These are phyloP conservation scores for Drosophila orosa DNA, from an alignment of 1,140 invertebrate genomes.

Conservation along the genomic window DNA sequence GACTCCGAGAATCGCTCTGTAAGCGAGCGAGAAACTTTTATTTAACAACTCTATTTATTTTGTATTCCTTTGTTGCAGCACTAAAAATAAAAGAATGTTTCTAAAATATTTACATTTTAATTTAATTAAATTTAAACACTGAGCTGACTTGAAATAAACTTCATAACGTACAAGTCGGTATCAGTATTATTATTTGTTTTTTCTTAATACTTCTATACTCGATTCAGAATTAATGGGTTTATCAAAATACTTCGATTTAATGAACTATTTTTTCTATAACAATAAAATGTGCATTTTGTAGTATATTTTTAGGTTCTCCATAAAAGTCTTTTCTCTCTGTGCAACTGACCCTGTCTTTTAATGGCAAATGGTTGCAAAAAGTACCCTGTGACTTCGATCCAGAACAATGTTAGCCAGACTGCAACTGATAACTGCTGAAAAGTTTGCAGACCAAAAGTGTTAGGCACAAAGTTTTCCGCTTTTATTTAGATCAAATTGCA, in stretches of 20 bases:
- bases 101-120: neutral
- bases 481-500: constrained; percentile 52
- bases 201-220: neutral
- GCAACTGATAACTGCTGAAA: constrained; percentile 51
- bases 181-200: neutral
- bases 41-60: constrained; percentile 58
- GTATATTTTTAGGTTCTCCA: neutral
- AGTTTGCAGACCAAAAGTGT: constrained; percentile 45
- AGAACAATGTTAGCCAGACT: constrained; percentile 31
- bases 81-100: neutral
- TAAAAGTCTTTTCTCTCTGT: constrained; percentile 8
- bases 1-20: constrained; percentile 23
- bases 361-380: constrained; percentile 57
- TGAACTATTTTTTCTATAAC: neutral
- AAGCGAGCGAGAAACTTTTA: constrained; percentile 57
- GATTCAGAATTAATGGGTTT: neutral
- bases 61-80: constrained; percentile 24
- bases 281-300: neutral
- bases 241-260: neutral
- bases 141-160: too few relatives aligned
- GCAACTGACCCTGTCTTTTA: constrained; percentile 34
- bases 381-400: constrained; percentile 22
- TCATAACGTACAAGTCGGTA: too few relatives aligned
- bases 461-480: constrained; percentile 50
- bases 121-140: neutral